phyloP scores from a whole-genome alignment of 2,797 vertebrate species.

The Triplophysa bombifrons region DNA sequence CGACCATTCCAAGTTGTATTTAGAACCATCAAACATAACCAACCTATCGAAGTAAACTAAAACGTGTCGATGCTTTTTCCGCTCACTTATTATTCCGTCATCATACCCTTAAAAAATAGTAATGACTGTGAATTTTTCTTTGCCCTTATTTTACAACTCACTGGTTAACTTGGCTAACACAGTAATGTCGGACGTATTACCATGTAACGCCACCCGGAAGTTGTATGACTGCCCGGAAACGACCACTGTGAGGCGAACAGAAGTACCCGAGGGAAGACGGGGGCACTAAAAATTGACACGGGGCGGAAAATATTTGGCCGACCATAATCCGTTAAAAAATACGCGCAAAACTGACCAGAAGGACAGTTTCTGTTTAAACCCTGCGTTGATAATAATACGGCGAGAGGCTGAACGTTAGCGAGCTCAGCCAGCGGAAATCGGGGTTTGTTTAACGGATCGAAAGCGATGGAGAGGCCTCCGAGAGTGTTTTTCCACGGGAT shows the following conservation, averaged over 20 bases:
- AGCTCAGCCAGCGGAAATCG: conserved; percentile 64
- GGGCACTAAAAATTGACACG: conserved; percentile 70
- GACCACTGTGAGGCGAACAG: conserved; percentile 74
- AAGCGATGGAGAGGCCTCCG: conserved; percentile 75
- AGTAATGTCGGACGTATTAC: conserved; percentile 42
- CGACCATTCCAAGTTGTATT: background rate
- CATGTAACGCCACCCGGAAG: conserved; percentile 75
- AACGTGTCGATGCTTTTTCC: background rate
- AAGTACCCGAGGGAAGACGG: conserved; percentile 68
- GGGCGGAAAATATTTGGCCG: conserved; percentile 68
- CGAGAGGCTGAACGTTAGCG: conserved; percentile 24
- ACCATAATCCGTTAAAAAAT: conserved; percentile 50
- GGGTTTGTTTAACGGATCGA: conserved; percentile 70
- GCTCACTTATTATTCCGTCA: too few relatives aligned
- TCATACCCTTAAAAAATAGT: background rate
- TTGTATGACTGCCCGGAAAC: conserved; percentile 78
- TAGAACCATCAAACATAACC: background rate
- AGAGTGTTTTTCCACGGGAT: conserved; percentile 71
- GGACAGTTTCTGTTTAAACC: conserved; percentile 22
- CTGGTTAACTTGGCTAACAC: background rate
- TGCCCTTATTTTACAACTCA: background rate
- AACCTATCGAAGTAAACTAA: background rate
- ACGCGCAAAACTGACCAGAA: conserved; percentile 52
- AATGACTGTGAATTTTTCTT: background rate
- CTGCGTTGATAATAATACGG: background rate